Conservation (phyloP, 1,140 invertebrate species). For the Chelonus insularis region DNA sequence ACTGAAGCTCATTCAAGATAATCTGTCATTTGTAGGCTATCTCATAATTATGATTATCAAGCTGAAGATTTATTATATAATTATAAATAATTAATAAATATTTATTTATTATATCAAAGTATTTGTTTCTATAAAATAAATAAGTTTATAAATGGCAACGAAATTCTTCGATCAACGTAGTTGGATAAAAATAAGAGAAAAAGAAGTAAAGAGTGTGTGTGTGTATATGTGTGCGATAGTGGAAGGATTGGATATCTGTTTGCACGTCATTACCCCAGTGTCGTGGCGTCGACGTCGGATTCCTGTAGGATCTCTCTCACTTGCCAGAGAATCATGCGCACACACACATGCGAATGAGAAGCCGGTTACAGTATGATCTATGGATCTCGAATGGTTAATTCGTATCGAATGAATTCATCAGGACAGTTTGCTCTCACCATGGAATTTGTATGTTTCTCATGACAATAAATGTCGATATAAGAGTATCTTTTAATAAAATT, state of each 20-base stretch:
- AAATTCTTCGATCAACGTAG: background rate
- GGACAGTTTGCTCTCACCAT: background rate
- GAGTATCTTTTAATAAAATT: no score
- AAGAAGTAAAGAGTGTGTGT: slow-evolving; percentile 12
- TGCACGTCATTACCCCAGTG: slow-evolving; percentile 58
- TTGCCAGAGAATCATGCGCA: slow-evolving; percentile 6
- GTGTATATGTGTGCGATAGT: slow-evolving; percentile 36
- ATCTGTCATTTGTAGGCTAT: no score
- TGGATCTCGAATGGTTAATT: slow-evolving; percentile 44
- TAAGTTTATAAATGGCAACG: no score
- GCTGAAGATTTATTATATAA: no score
- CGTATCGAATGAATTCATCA: slow-evolving; percentile 42
- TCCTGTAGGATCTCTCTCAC: slow-evolving; percentile 19
- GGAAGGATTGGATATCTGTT: slow-evolving; percentile 59
- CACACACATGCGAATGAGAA: slow-evolving; percentile 1
- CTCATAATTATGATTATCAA: no score
- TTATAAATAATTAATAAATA: no score
- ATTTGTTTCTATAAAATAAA: no score
- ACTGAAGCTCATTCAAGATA: no score
- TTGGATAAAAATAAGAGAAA: background rate
- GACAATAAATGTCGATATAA: no score
- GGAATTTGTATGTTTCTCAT: slow-evolving; percentile 9
- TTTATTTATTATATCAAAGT: no score
- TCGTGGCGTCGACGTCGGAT: slow-evolving; percentile 22
- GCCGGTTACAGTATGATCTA: slow-evolving; percentile 38